Evolutionary conservation across 2,797 vertebrate genomes (phyloP), one percentile per base, ranked within the genome.

Genomic region (Masticophis lateralis): DNA sequence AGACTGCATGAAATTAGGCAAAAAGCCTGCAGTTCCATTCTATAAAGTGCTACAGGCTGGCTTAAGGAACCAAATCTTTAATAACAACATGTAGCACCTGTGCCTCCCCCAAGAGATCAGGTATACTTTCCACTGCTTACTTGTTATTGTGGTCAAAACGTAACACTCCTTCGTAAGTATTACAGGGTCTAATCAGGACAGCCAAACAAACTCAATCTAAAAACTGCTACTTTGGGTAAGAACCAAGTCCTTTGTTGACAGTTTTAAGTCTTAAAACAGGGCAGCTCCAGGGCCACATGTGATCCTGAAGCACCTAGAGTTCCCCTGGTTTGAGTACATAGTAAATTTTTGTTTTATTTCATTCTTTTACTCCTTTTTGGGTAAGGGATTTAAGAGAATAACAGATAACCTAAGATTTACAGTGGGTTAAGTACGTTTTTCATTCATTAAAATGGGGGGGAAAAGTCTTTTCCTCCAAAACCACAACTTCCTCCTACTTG

Each of bases 31-130:
- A 90, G 37, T 86, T 14, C 37, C 37, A 51, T 43, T 47, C 57
- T 53, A 37, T 53, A 59, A 79, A 60, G 20, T n/a, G 4, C 28
- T n/a, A 47, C 53, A 87, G 2, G 32, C 27, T 87, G 6, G 16
- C 22, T 88, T 79, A 53, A 91, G 86, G 66, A 91, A 89, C 57
- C 60, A 51, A 83, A 11, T 7, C 28, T 61, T 91, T 57, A 0
- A 9, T 1, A 91, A 61, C 2, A 91, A 66, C 87, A 53, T 56
- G 56, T 55, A 86, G 53, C 93, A 93, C 87, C 93, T 91, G 93
- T 83, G 59, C 56, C 69, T 43, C 32, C 91, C 90, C 74, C 87
- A 83, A 51, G 87, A 89, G 93, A 91, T 25, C 57, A 89, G 47
- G 3, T 83, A n/a, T 89, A 87, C 87, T 93, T 37, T 60, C 55